These are phyloP conservation scores for Grammomys surdaster DNA, from an alignment of 2,113 vertebrate species.

Conservation along the genomic window DNA sequence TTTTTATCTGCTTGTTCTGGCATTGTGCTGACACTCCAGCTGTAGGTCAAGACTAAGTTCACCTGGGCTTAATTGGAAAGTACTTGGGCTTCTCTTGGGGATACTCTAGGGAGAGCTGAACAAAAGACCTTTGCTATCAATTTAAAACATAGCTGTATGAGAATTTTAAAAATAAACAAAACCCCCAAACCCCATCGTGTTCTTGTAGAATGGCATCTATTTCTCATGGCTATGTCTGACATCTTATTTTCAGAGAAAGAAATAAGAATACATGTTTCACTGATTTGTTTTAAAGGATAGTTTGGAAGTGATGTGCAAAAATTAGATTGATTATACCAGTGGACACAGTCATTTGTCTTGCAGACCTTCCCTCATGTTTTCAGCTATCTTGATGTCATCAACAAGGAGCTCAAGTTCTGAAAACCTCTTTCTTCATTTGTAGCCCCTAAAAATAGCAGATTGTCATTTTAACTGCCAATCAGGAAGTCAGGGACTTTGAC, in stretches of 20 bases:
- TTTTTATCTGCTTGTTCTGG: constrained; percentile 25
- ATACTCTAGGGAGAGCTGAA: constrained; percentile 28
- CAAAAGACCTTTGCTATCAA: constrained; percentile 24
- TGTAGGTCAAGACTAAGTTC: constrained; percentile 60
- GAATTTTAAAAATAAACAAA: constrained; percentile 46
- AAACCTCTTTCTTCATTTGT: not conserved
- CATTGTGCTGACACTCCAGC: not conserved
- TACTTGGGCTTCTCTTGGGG: constrained; percentile 20
- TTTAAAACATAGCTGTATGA: constrained; percentile 59
- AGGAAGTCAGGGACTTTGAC: not conserved
- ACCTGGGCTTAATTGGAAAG: constrained; percentile 74
- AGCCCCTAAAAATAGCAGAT: not conserved
- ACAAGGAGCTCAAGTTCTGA: not conserved
- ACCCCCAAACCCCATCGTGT: not conserved
- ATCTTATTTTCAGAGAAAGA: not conserved
- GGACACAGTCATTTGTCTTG: not conserved
- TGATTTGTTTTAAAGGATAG: not conserved
- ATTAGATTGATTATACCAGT: not conserved
- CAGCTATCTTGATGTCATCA: not conserved
- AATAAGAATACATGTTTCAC: not conserved
- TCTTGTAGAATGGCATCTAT: constrained; percentile 6
- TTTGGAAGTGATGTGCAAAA: not conserved
- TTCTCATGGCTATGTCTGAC: not conserved
- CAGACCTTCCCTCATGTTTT: not conserved
- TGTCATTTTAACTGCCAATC: not conserved